Evolutionary conservation across 2,113 vertebrate species (phyloP).

Genomic region (Campylomormyrus tamandua): DNA sequence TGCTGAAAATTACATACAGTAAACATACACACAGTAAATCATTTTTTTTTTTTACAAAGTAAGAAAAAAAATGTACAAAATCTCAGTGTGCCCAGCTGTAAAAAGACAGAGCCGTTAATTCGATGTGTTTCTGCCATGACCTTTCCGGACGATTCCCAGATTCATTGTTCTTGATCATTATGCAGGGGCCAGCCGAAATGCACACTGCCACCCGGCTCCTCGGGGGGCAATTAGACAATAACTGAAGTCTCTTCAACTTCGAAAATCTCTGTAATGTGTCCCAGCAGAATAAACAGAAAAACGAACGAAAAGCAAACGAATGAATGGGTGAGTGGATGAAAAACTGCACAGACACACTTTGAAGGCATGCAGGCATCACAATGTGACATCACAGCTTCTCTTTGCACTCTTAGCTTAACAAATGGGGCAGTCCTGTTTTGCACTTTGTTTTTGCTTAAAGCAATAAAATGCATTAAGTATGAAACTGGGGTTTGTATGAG

Average conservation of each 20-base stretch:
- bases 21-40: background rate
- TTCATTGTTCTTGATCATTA: slow-evolving; percentile 87
- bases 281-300: slow-evolving; percentile 32
- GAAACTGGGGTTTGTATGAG: background rate
- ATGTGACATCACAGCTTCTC: background rate
- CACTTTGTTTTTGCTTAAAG: background rate
- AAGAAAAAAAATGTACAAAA: background rate
- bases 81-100: slow-evolving; percentile 4
- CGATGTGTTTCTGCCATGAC: slow-evolving; percentile 80
- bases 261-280: slow-evolving; percentile 45
- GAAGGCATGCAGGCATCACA: background rate
- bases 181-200: slow-evolving; percentile 65
- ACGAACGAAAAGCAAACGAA: background rate
- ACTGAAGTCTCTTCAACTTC: slow-evolving; percentile 63
- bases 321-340: background rate
- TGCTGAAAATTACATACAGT: background rate
- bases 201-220: slow-evolving; percentile 68
- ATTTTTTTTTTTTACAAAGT: background rate
- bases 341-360: background rate
- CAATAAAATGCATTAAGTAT: background rate
- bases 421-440: background rate
- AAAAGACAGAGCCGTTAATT: slow-evolving; percentile 72
- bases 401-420: background rate
- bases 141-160: slow-evolving; percentile 72
- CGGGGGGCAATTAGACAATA: slow-evolving; percentile 73